These are phyloP conservation scores for Ischnus inquisitorius DNA, from an alignment of 2,888 invertebrate genomes.

Conservation along the genomic window DNA sequence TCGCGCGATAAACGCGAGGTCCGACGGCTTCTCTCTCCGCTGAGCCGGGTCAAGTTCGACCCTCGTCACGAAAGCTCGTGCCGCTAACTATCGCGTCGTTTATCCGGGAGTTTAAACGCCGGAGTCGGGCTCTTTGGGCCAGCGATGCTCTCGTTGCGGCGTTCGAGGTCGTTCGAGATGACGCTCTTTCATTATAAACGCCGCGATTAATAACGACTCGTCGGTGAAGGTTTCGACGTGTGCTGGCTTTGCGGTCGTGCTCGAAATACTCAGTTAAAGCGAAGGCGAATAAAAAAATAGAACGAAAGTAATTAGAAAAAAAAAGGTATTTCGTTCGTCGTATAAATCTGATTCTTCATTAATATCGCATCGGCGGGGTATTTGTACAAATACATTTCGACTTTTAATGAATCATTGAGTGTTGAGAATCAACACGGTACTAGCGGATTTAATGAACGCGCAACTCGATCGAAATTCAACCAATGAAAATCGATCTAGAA, in stretches of 20 bases:
- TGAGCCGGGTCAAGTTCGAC: constrained; percentile 65
- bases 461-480: neutral
- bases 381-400: constrained; percentile 3
- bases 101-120: constrained; percentile 55
- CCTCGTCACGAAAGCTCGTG: constrained; percentile 67
- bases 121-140: constrained; percentile 12
- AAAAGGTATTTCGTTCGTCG: too few relatives aligned
- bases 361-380: constrained; percentile 13
- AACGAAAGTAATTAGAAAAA: neutral
- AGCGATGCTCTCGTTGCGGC: constrained; percentile 34
- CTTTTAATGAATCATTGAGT: neutral
- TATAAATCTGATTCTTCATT: neutral
- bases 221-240: constrained; percentile 32
- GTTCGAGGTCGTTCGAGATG: constrained; percentile 46
- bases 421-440: neutral
- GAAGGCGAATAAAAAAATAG: too few relatives aligned
- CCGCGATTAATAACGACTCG: constrained; percentile 49
- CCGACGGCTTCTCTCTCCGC: neutral
- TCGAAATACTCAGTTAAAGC: too few relatives aligned
- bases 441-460: neutral
- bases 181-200: constrained; percentile 48
- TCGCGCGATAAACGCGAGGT: constrained; percentile 15
- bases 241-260: neutral
- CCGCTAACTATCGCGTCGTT: constrained; percentile 63
- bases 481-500: neutral